Evolutionary conservation across 2,797 vertebrate genomes (phyloP).

Genomic region (Scyliorhinus canicula): DNA sequence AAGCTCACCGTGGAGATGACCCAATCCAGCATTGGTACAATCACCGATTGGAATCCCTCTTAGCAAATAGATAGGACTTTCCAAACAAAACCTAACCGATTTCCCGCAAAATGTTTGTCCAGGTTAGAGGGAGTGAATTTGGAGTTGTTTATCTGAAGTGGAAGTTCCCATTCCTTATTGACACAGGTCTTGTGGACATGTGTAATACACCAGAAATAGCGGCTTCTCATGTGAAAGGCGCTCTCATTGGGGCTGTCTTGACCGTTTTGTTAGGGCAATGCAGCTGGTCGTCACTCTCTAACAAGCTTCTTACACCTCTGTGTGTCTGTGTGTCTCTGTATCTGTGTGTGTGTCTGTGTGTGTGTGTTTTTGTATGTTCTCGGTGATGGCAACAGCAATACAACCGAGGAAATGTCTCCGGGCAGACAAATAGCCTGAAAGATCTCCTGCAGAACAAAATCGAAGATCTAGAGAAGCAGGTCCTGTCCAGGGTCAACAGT

Average conservation of each 20-base stretch:
- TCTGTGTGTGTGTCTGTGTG: not conserved
- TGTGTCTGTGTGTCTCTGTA: not conserved
- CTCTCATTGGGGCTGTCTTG: not conserved
- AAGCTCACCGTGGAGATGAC: not conserved
- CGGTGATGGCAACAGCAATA: slow-evolving; percentile 67
- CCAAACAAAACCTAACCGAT: not conserved
- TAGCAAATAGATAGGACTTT: not conserved
- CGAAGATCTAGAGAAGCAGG: slow-evolving; percentile 92
- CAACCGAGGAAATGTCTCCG: slow-evolving; percentile 80
- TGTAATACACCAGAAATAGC: not conserved
- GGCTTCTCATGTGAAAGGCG: too few species aligned
- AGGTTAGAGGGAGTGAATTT: not conserved
- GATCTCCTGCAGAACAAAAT: slow-evolving; percentile 92
- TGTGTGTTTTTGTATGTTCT: not conserved
- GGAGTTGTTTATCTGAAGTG: not conserved
- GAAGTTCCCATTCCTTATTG: not conserved
- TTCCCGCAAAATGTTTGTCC: not conserved
- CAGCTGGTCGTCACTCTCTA: slow-evolving; percentile 40
- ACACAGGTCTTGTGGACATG: not conserved
- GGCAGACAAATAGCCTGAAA: slow-evolving; percentile 82
- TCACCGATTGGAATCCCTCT: not conserved
- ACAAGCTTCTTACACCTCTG: not conserved
- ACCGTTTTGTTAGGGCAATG: slow-evolving; percentile 39
- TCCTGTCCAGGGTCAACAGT: slow-evolving; percentile 85
- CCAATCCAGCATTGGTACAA: not conserved